These are phyloP conservation scores for Myripristis murdjan DNA, from an alignment of 2,797 vertebrate species.

Conservation along the genomic window DNA sequence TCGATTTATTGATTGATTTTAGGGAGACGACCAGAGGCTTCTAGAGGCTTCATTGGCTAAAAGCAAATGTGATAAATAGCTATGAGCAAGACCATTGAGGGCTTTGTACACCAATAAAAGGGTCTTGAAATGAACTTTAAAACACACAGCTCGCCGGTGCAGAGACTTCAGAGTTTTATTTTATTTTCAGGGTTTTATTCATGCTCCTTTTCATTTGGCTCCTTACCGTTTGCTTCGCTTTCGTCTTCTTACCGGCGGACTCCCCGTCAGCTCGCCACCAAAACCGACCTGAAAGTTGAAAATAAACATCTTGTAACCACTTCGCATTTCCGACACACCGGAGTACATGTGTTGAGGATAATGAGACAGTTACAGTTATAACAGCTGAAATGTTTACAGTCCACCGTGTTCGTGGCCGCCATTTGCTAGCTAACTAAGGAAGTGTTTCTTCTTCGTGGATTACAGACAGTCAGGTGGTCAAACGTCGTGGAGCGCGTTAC, in stretches of 20 bases:
- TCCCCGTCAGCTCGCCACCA: slow-evolving; percentile 50
- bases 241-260: slow-evolving; percentile 33
- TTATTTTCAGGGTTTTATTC: too few relatives aligned
- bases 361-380: slow-evolving; percentile 83
- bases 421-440: slow-evolving; percentile 73
- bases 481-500: background rate
- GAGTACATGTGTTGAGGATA: slow-evolving; percentile 82
- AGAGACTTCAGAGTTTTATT: too few relatives aligned
- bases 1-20: too few relatives aligned
- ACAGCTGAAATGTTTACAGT: slow-evolving; percentile 81
- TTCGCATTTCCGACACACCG: slow-evolving; percentile 65
- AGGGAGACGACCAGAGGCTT: too few relatives aligned
- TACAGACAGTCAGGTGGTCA: slow-evolving; percentile 23
- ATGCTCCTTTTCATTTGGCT: too few relatives aligned
- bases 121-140: too few relatives aligned
- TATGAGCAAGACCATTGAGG: too few relatives aligned
- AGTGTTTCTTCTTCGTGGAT: slow-evolving; percentile 65
- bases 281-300: slow-evolving; percentile 84
- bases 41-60: too few relatives aligned
- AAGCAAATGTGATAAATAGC: too few relatives aligned
- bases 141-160: too few relatives aligned
- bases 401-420: slow-evolving; percentile 77
- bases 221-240: slow-evolving; percentile 62
- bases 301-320: slow-evolving; percentile 83
- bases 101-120: too few relatives aligned